Percentiles rank a stretch among this genome's conserved stretches.
Conservation (phyloP, 64 coral and sea anemone genomes). For the Hydrozoanthus tunicans region DNA sequence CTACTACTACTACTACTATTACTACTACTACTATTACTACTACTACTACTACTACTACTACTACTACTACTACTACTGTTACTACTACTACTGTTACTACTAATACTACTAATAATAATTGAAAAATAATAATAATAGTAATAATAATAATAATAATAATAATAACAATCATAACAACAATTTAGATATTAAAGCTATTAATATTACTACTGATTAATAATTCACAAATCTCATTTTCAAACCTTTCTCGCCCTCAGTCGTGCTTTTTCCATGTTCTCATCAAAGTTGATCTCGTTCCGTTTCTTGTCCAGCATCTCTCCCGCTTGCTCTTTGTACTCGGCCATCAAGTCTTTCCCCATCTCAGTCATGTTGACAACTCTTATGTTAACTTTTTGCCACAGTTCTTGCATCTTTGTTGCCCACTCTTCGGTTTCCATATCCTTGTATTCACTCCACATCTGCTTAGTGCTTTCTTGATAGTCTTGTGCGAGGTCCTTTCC, state of each 20-base stretch:
- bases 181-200: no score
- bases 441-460: constrained; percentile 28
- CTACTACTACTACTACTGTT: no score
- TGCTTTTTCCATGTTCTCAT: constrained; percentile 22
- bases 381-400: neutral
- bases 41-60: neutral
- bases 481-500: neutral
- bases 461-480: neutral
- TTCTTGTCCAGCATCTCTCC: neutral
- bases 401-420: constrained; percentile 1
- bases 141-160: no score
- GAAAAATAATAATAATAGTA: no score
- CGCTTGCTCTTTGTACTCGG: neutral
- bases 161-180: no score
- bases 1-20: constrained; percentile 5
- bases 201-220: no score
- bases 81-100: no score
- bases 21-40: neutral
- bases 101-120: no score
- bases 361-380: constrained; percentile 23
- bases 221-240: no score
- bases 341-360: constrained; percentile 32
- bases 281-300: constrained; percentile 2
- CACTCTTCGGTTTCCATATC: constrained; percentile 34
- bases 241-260: constrained; percentile 14